Base-by-base conservation (phyloP, 2,113 vertebrate species). In the Solea solea region DNA sequence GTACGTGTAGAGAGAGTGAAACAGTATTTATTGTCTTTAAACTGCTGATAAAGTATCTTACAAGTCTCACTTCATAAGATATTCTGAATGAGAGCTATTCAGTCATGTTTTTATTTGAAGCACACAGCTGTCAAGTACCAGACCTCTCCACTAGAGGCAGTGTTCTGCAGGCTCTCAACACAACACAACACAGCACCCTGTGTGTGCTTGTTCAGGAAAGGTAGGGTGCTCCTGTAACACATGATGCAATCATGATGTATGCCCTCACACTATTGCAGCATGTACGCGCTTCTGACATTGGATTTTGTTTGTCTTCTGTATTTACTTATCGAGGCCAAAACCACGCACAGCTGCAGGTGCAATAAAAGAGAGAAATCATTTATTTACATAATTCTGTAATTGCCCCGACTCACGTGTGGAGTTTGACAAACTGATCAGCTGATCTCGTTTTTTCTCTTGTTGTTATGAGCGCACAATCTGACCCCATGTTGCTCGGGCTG, bases 191-290 rank as follows among this genome's bases (percentile, higher is more conserved):
- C 21, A 21, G 21, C 21, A 21, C 1, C 1, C 21, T 21, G 21
- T 21, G 21, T 42, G 34, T 65, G 46, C 50, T 41, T 68, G 40
- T 28, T 70, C 61, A 52, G 69, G n/a, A 56, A 53, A 69, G 8
- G n/a, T 52, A 68, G 54, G 53, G 60, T 41, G 50, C 69, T 81
- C n/a, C 74, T 50, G 68, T 56, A 75, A 49, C 53, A 67, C 72
- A 86, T 86, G 80, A 86, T 86, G 88, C 80, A 86, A 84, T 14
- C 78, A 55, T 81, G 53, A 67, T 78, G 51, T 72, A 86, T 72
- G 64, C 64, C 52, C 1, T 44, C 54, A 59, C 69, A 77, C 39
- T 59, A 0, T 77, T 86, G 80, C 78, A 82, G 39, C 45, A 80
- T 49, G 15, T 27, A 13, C 8, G 66, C 10, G 9, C 14, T 44